Evolutionary conservation across 2,113 vertebrate species (phyloP).

Genomic region (Stictonetta naevosa): DNA sequence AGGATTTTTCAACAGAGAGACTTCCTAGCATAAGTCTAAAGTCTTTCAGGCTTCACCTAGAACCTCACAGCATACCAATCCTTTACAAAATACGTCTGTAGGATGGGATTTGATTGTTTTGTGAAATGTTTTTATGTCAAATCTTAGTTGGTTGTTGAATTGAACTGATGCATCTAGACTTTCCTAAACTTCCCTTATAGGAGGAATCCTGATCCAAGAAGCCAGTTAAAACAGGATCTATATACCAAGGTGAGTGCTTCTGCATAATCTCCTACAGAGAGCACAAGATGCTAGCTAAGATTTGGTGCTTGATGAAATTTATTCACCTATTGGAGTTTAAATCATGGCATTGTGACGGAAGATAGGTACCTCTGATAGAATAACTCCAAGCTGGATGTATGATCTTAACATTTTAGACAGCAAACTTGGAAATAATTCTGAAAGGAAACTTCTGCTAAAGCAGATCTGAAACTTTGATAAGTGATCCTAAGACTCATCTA

Average conservation of each 20-base stretch:
- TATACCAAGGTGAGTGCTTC: slow-evolving; percentile 75
- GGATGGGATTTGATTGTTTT: not conserved
- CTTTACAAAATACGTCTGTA: not conserved
- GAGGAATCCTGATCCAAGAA: slow-evolving; percentile 71
- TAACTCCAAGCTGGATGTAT: not conserved
- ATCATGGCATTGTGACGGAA: not conserved
- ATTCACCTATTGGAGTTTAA: not conserved
- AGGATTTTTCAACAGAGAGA: not conserved
- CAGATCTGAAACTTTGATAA: not conserved
- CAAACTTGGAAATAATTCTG: not conserved
- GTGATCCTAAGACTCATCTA: not conserved
- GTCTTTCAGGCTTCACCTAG: not conserved
- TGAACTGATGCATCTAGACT: not conserved
- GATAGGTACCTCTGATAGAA: not conserved
- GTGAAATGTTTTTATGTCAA: not conserved
- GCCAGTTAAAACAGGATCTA: slow-evolving; percentile 45
- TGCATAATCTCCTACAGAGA: slow-evolving; percentile 10
- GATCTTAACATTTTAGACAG: not conserved
- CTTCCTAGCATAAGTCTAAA: not conserved
- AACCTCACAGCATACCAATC: not conserved
- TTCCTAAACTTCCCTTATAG: slow-evolving; percentile 69
- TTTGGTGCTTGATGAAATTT: not conserved
- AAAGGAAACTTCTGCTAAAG: not conserved
- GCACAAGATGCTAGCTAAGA: slow-evolving; percentile 33
- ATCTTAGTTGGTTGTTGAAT: not conserved